These are phyloP conservation scores for Ridgeia piscesae DNA, from an alignment of 1,140 invertebrate species.

Conservation along the genomic window DNA sequence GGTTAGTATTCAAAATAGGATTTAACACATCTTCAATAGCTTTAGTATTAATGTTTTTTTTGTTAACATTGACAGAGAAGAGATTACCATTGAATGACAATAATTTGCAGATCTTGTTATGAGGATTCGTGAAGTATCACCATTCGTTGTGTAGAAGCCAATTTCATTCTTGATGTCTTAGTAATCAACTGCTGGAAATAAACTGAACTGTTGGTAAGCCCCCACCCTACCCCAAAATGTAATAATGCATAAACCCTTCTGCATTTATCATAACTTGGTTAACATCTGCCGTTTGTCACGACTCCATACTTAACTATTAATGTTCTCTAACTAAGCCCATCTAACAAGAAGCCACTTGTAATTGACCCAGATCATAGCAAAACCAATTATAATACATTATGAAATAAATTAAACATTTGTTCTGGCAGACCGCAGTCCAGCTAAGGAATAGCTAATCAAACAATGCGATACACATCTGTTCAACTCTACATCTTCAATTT, in stretches of 20 bases:
- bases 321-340: neutral
- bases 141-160: neutral
- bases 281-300: too few relatives aligned
- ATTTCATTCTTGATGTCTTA: neutral
- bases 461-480: neutral
- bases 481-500: neutral
- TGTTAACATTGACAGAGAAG: neutral
- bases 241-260: neutral
- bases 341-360: neutral
- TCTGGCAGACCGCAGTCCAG: too few relatives aligned
- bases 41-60: neutral
- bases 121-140: neutral
- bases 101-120: neutral
- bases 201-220: neutral
- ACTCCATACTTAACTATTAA: neutral
- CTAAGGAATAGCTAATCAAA: too few relatives aligned
- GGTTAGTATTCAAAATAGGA: neutral
- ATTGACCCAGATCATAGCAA: neutral
- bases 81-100: neutral
- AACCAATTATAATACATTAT: too few relatives aligned
- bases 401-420: too few relatives aligned
- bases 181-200: neutral
- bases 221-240: neutral
- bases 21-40: neutral
- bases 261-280: neutral